phyloP scores from a whole-genome alignment of 2,888 invertebrate genomes.

The Volucella bombylans region DNA sequence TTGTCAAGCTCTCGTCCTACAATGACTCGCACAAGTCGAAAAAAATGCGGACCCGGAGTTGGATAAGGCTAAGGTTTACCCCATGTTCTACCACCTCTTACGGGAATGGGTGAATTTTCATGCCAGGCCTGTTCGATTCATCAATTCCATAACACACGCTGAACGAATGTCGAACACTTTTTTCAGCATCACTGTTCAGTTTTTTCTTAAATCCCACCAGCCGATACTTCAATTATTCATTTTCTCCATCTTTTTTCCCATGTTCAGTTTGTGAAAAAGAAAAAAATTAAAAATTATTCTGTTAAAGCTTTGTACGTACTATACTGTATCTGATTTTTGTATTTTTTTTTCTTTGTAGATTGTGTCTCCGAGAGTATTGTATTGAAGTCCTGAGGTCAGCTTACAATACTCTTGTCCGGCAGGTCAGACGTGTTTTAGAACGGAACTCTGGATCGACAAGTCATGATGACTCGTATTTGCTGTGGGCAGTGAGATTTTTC shows the following conservation, averaged over 20 bases:
- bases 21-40: no score
- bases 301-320: slow-evolving; percentile 33
- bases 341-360: slow-evolving; percentile 85
- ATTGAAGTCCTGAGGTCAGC: slow-evolving; percentile 94
- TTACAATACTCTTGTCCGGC: slow-evolving; percentile 95
- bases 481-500: slow-evolving; percentile 97
- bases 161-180: not conserved
- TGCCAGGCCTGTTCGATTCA: no score
- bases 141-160: no score
- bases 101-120: no score
- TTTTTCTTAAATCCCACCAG: slow-evolving; percentile 10
- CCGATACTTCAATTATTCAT: slow-evolving; percentile 36
- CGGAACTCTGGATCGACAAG: slow-evolving; percentile 87
- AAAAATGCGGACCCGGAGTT: no score
- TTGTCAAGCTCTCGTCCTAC: no score
- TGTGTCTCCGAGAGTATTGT: slow-evolving; percentile 97
- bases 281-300: slow-evolving; percentile 33
- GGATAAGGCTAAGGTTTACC: no score
- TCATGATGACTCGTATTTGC: slow-evolving; percentile 96
- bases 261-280: not conserved
- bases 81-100: no score
- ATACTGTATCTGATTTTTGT: slow-evolving; percentile 36
- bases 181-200: slow-evolving; percentile 5
- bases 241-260: slow-evolving; percentile 12
- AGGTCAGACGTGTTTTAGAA: slow-evolving; percentile 90